Percentiles rank a stretch among this genome's conserved stretches.
Conservation (phyloP, 1,140 invertebrate species). For the Brachionus rubens region DNA sequence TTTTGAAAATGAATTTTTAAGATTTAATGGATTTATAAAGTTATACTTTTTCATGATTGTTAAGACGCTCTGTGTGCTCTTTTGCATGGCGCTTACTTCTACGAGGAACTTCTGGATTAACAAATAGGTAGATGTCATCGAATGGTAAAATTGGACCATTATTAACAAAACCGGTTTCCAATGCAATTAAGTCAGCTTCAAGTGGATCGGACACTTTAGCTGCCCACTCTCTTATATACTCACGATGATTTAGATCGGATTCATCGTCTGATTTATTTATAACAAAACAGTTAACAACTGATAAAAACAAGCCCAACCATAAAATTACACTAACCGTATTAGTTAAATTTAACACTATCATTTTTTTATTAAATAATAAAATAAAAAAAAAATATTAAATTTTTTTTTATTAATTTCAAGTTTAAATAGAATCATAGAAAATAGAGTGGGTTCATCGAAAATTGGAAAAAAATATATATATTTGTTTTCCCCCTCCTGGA, state of each 20-base stretch:
- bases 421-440: no score
- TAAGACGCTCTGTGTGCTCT: conserved; percentile 28
- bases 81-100: conserved; percentile 15
- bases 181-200: conserved; percentile 39
- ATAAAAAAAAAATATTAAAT: background rate
- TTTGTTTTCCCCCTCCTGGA: no score
- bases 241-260: background rate
- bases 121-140: conserved; percentile 37
- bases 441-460: no score
- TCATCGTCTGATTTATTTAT: background rate
- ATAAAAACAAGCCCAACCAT: background rate
- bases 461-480: no score
- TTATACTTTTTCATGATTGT: conserved; percentile 45
- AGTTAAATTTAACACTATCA: conserved; percentile 28
- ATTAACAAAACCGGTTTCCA: conserved; percentile 41
- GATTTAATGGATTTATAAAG: background rate
- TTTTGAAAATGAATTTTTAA: background rate
- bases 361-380: conserved; percentile 14
- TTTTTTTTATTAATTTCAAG: background rate
- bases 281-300: background rate
- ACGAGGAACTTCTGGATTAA: background rate
- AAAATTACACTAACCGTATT: background rate
- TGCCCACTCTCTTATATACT: conserved; percentile 41
- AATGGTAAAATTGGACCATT: conserved; percentile 23
- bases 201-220: conserved; percentile 36